Percentiles rank a stretch among this genome's conserved stretches.
phyloP scores from a whole-genome alignment of 2,888 invertebrate genomes.

The Agapetus fuscipes region DNA sequence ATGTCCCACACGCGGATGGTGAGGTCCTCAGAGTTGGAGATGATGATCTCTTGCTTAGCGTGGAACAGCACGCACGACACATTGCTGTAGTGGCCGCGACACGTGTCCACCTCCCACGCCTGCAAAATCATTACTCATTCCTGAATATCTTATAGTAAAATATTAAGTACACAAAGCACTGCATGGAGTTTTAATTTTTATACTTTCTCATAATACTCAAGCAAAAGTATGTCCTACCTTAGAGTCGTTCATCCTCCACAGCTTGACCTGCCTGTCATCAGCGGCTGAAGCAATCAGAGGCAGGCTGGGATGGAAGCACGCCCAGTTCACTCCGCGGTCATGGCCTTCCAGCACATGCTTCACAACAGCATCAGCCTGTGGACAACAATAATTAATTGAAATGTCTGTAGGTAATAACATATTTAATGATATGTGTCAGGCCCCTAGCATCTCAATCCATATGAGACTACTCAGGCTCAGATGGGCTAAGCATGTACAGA shows the following conservation, averaged over 20 bases:
- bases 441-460: too few relatives aligned
- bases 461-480: too few relatives aligned
- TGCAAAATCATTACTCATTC: slow-evolving; percentile 27
- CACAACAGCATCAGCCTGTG: slow-evolving; percentile 84
- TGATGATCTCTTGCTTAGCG: slow-evolving; percentile 90
- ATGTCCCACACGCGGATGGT: slow-evolving; percentile 98
- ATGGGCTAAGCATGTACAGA: too few relatives aligned
- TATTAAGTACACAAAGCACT: too few relatives aligned
- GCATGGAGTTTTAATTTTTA: too few relatives aligned
- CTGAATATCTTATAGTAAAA: too few relatives aligned
- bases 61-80: slow-evolving; percentile 97
- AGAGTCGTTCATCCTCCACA: slow-evolving; percentile 99
- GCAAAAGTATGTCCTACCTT: too few relatives aligned
- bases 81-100: slow-evolving; percentile 99
- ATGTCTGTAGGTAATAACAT: too few relatives aligned
- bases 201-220: too few relatives aligned
- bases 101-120: slow-evolving; percentile 99
- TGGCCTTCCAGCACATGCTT: slow-evolving; percentile 89
- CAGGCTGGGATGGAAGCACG: slow-evolving; percentile 88
- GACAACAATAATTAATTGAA: not conserved
- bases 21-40: slow-evolving; percentile 97
- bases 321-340: slow-evolving; percentile 98
- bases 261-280: slow-evolving; percentile 95
- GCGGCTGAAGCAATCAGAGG: slow-evolving; percentile 96
- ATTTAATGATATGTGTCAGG: too few relatives aligned